phyloP scores from a whole-genome alignment of 2,888 invertebrate genomes.

The Plebejus anna region DNA sequence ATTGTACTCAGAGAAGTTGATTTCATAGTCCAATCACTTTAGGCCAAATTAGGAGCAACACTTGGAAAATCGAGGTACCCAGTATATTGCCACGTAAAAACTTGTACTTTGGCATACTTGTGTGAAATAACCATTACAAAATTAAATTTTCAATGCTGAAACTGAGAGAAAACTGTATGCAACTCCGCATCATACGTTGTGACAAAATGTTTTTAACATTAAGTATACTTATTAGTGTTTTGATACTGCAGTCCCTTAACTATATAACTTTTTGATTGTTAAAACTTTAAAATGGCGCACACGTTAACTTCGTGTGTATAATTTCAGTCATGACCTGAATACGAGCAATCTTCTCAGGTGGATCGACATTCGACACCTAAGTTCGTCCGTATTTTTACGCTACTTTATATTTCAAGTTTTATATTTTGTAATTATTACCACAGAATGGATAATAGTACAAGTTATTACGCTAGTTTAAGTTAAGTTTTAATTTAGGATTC shows the following conservation, averaged over 20 bases:
- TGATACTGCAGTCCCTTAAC: neutral
- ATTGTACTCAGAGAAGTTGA: too few species aligned
- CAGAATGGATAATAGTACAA: too few species aligned
- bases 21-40: too few species aligned
- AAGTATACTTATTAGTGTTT: neutral
- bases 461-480: neutral
- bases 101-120: too few species aligned
- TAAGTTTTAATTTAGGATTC: neutral
- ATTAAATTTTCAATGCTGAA: neutral
- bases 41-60: too few species aligned
- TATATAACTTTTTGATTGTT: constrained; percentile 9
- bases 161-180: neutral
- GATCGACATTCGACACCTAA: neutral
- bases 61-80: too few species aligned
- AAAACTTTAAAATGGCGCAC: neutral
- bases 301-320: constrained; percentile 1
- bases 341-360: neutral
- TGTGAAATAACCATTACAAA: neutral
- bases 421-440: neutral
- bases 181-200: neutral
- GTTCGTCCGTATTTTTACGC: neutral
- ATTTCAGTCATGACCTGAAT: neutral
- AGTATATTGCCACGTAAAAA: too few species aligned
- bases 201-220: neutral
- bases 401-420: neutral